phyloP scores from a whole-genome alignment of 1,140 invertebrate species.

The Drosophila mojavensis region DNA sequence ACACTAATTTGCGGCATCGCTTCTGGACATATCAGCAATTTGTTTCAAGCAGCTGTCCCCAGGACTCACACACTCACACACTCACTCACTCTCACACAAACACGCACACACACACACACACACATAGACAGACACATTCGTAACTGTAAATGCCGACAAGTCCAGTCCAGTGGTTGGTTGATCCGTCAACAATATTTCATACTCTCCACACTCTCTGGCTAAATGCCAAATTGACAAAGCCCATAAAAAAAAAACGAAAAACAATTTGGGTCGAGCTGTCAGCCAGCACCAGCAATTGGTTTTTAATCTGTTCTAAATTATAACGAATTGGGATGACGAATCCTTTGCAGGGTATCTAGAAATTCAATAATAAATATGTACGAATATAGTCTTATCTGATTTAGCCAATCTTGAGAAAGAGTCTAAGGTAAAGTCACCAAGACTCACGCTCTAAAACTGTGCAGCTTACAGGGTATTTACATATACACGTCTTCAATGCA shows the following conservation, averaged over 20 bases:
- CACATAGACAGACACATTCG: conserved; percentile 8
- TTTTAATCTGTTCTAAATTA: not conserved
- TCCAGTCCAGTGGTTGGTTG: conserved; percentile 28
- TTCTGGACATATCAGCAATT: conserved; percentile 81
- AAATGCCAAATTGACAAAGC: conserved; percentile 61
- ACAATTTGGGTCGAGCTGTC: conserved; percentile 43
- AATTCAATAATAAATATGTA: too few species aligned
- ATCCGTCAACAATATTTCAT: conserved; percentile 54
- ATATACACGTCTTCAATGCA: too few species aligned
- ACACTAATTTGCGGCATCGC: conserved; percentile 83
- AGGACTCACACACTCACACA: conserved; percentile 3
- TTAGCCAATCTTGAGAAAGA: too few species aligned
- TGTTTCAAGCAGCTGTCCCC: conserved; percentile 73
- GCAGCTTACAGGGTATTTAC: too few species aligned
- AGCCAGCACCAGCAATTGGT: conserved; percentile 1
- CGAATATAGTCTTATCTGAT: too few species aligned
- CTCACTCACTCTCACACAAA: not conserved
- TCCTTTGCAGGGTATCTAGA: not conserved
- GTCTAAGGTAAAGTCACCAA: too few species aligned
- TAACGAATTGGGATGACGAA: not conserved
- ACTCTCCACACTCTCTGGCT: conserved; percentile 30
- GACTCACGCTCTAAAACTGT: too few species aligned
- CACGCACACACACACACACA: not conserved
- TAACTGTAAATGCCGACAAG: conserved; percentile 37
- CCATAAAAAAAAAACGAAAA: conserved; percentile 43